Conservation (phyloP, 1,140 invertebrate genomes). For the Stenopsyche tienmushanensis region DNA sequence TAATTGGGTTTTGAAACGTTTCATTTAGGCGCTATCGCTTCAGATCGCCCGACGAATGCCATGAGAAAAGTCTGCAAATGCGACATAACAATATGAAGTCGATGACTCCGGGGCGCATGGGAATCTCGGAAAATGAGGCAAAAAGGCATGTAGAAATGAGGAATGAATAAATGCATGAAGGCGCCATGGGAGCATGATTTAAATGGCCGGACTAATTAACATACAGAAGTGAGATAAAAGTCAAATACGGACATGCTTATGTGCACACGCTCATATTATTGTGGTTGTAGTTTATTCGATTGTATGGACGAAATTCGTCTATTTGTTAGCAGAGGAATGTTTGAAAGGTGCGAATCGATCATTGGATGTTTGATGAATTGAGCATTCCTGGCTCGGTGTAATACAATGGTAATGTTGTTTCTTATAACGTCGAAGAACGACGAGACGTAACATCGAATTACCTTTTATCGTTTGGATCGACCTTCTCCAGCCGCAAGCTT, state of each 20-base stretch:
- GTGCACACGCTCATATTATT: background rate
- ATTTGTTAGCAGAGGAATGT: no score
- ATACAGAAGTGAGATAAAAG: background rate
- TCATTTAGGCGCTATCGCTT: no score
- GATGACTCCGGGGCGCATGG: conserved; percentile 1
- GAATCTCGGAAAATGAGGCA: background rate
- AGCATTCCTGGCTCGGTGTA: background rate
- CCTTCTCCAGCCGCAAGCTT: background rate
- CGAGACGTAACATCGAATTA: background rate
- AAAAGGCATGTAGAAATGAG: background rate
- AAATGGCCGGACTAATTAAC: background rate
- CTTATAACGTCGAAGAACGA: background rate
- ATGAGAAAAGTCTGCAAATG: conserved; percentile 4
- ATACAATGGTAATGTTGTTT: no score
- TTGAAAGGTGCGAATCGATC: no score
- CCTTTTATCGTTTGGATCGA: conserved; percentile 8
- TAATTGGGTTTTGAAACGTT: no score
- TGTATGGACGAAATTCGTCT: no score
- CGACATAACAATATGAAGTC: conserved; percentile 12
- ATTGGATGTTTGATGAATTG: no score
- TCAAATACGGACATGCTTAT: background rate
- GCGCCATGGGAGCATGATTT: conserved; percentile 8
- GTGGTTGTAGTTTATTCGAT: background rate
- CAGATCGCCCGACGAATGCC: conserved; percentile 5
- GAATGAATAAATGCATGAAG: conserved; percentile 24